Evolutionary conservation across 2,797 vertebrate genomes (phyloP).

Genomic region (Cichlasoma orientale): DNA sequence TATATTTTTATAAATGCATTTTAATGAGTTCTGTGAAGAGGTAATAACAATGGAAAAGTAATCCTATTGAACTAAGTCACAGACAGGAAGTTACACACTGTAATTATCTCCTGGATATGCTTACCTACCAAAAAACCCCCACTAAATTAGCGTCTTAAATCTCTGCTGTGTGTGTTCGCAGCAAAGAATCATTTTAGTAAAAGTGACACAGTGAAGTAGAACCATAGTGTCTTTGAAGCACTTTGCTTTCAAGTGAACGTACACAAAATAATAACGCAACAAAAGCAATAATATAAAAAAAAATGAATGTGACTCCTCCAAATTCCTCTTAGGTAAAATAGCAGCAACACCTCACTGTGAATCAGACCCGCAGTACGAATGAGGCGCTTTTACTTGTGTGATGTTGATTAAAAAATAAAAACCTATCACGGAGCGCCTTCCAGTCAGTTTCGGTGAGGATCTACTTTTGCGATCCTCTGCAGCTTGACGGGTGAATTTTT

Average conservation of each 20-base stretch:
- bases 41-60: constrained; percentile 51
- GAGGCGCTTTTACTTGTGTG: not conserved
- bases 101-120: constrained; percentile 57
- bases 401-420: not conserved
- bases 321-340: constrained; percentile 7
- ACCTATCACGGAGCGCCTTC: not conserved
- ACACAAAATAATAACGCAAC: constrained; percentile 38
- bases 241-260: constrained; percentile 33
- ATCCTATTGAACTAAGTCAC: constrained; percentile 56
- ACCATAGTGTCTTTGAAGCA: constrained; percentile 27
- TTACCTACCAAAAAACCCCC: constrained; percentile 42
- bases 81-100: constrained; percentile 56
- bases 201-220: constrained; percentile 42
- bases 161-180: constrained; percentile 41
- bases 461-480: not conserved
- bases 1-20: constrained; percentile 43
- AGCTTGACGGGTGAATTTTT: constrained; percentile 10
- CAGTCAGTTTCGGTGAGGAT: not conserved
- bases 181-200: constrained; percentile 40
- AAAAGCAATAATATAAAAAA: not conserved
- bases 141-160: constrained; percentile 55
- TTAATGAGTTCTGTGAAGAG: constrained; percentile 37
- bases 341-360: not conserved
- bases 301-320: constrained; percentile 20
- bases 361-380: constrained; percentile 17